Evolutionary conservation across 2,113 vertebrate species (phyloP).

Genomic region (rabbit (Oryctolagus cuniculus)): mOryCun1.1 NC_091433.1:184242501-184243000

Average conservation of each 20-base stretch:
- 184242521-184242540: slow-evolving; percentile 24
- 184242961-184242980: not conserved
- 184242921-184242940: not conserved
- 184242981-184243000: not conserved
- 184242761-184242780: not conserved
- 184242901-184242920: no score
- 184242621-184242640: not conserved
- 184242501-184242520: slow-evolving; percentile 69
- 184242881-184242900: not conserved
- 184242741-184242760: slow-evolving; percentile 1
- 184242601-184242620: slow-evolving; percentile 46
- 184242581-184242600: slow-evolving; percentile 55
- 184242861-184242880: not conserved
- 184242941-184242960: not conserved
- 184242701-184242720: slow-evolving; percentile 47
- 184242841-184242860: not conserved
- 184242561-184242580: slow-evolving; percentile 62
- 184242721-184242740: not conserved
- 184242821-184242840: not conserved
- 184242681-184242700: slow-evolving; percentile 47
- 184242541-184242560: slow-evolving; percentile 55
- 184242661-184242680: slow-evolving; percentile 36
- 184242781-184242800: not conserved
- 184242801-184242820: not conserved
- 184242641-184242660: slow-evolving; percentile 10